Base-by-base conservation (phyloP, 2,888 invertebrate genomes). In the Rutpela maculata region DNA sequence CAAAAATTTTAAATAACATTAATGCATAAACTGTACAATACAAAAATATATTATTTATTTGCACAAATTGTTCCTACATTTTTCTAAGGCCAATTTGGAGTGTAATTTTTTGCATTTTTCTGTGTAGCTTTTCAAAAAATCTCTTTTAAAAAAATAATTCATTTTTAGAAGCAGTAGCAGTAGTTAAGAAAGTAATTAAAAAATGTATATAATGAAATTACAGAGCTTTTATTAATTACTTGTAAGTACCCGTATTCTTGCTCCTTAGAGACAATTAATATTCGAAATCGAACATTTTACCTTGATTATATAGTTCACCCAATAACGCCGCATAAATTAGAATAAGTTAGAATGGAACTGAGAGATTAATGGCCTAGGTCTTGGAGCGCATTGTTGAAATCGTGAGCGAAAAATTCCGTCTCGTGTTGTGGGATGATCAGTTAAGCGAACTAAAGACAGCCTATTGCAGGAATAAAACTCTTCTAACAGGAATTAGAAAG, bases 401-500 rank as follows among this genome's bases (percentile, higher is more conserved):
- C 80, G 80, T 80, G 80, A 80, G 69, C 74, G 60, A 73, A 59
- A 80, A 77, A 77, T 73, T 74, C 75, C 63, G 70, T 66, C 75
- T 80, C 80, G 80, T 80, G 80, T 68, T 74, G 73, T 77, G 71
- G 77, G 78, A 78, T 71, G 80, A 80, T 80, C 67, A 68, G 67
- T 68, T 68, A 68, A 68, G 55, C 50, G 55, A 67, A 22, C 19
- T 67, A 56, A 50, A 22, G 67, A 62, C 66, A 17, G 65, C 50
- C 66, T 67, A 38, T 43, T 17, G 66, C 66, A 68, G 67, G 67
- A 55, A 68, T 56, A 56, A 55, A 68, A 68, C 26, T 68, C 67
- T 22, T 38, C 56, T 22, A 38, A 66, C 70, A 80, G 75, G 79
- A 80, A 79, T 82, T 82, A 82, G 82, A 82, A 82, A 82, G 82